Evolutionary conservation across 2,797 vertebrate genomes (phyloP).

Genomic region (Arremon aurantiirostris): DNA sequence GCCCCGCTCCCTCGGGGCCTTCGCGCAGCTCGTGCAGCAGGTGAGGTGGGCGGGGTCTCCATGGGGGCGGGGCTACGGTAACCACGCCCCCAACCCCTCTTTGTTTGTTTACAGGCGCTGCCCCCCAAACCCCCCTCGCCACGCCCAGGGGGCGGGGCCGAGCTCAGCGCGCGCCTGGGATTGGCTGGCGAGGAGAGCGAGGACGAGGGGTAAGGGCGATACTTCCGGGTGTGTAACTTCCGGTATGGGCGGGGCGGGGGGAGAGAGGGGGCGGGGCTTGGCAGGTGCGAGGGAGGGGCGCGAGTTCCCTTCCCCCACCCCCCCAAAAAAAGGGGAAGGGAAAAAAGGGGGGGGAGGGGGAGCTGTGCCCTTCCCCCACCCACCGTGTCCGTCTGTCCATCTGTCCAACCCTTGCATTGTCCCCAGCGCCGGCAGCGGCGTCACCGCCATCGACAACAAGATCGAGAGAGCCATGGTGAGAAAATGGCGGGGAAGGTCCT

Average conservation of each 20-base stretch:
- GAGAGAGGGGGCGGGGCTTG: background rate
- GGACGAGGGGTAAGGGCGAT: background rate
- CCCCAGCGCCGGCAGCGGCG: background rate
- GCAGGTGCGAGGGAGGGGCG: background rate
- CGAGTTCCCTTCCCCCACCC: background rate
- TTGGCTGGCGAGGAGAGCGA: background rate
- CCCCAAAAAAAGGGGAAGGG: rapidly evolving
- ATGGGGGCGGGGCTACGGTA: rapidly evolving
- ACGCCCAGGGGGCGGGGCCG: background rate
- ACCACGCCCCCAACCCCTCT: background rate
- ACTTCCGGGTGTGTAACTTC: rapidly evolving
- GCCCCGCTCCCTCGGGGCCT: background rate
- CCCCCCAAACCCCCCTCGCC: background rate
- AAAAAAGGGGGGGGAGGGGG: no score
- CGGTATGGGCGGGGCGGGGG: rapidly evolving
- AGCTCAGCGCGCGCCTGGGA: background rate
- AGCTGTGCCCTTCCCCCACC: background rate
- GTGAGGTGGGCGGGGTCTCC: background rate
- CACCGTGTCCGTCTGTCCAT: background rate
- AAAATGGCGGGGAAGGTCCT: no score
- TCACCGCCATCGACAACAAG: background rate
- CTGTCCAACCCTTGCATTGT: rapidly evolving
- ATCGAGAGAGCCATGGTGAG: background rate
- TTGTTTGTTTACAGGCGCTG: background rate
- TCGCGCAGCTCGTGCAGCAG: background rate